Conservation (phyloP, 2,888 invertebrate genomes). For the Dione vanillae region DNA sequence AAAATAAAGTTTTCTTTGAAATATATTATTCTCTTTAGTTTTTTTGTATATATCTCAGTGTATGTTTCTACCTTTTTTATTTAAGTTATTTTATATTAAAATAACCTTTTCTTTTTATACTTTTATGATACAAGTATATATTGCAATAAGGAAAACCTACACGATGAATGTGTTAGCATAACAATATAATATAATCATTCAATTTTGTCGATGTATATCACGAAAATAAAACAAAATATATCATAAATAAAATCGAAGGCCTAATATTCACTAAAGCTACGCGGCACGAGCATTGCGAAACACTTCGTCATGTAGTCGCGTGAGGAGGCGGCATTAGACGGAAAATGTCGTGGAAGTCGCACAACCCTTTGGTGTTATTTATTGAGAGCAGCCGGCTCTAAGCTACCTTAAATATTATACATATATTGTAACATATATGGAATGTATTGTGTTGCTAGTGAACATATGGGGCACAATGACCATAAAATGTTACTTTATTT, state of each 20-base stretch:
- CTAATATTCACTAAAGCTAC: conserved; percentile 39
- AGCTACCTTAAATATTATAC: conserved; percentile 36
- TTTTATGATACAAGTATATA: too few relatives aligned
- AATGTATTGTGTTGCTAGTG: conserved; percentile 45
- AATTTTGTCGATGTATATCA: not conserved
- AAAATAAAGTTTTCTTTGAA: conserved; percentile 39
- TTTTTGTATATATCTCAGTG: conserved; percentile 20
- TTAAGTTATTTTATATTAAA: too few relatives aligned
- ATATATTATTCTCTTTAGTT: conserved; percentile 37
- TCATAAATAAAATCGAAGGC: conserved; percentile 41
- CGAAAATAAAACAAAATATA: not conserved
- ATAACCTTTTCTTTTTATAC: too few relatives aligned
- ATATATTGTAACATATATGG: conserved; percentile 32
- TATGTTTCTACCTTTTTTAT: too few relatives aligned
- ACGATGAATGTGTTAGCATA: too few relatives aligned
- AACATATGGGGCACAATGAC: conserved; percentile 32
- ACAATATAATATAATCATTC: too few relatives aligned
- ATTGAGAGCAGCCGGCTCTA: conserved; percentile 62
- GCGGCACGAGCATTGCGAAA: conserved; percentile 57
- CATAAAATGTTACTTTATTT: not conserved
- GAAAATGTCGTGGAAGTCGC: conserved; percentile 49
- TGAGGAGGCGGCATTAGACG: conserved; percentile 72
- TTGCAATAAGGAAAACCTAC: too few relatives aligned
- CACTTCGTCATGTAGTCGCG: conserved; percentile 67
- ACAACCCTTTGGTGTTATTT: conserved; percentile 79